These are phyloP conservation scores for Microctenopoma lineatum DNA, from an alignment of 2,797 vertebrate species.

Conservation along the genomic window DNA sequence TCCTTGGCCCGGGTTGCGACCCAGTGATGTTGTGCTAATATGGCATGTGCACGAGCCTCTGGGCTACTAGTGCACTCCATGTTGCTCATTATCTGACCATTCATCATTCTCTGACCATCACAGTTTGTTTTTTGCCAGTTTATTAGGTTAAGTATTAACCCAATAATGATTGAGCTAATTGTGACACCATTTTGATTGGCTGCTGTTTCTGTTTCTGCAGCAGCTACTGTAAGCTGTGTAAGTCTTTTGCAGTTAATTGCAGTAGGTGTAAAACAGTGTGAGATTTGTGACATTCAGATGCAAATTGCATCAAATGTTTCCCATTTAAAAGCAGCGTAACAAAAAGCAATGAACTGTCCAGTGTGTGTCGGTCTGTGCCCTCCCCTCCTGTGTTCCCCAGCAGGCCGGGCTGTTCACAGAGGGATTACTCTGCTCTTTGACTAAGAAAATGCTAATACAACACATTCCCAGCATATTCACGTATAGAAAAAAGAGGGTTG, in stretches of 20 bases:
- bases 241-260: not conserved
- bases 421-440: constrained; percentile 81
- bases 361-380: constrained; percentile 37
- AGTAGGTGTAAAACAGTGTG: not conserved
- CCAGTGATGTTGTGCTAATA: no score
- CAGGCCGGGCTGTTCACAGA: constrained; percentile 72
- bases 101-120: not conserved
- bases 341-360: constrained; percentile 9
- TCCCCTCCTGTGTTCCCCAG: constrained; percentile 63
- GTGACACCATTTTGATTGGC: constrained; percentile 1
- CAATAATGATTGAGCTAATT: not conserved
- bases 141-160: no score
- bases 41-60: no score
- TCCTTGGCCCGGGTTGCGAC: no score
- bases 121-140: not conserved
- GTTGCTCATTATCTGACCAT: no score
- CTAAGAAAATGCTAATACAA: constrained; percentile 80
- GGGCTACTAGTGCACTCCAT: no score
- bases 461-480: constrained; percentile 83
- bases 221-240: not conserved
- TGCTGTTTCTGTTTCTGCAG: constrained; percentile 8
- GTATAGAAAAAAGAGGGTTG: constrained; percentile 59
- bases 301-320: constrained; percentile 32
- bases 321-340: constrained; percentile 5
- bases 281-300: constrained; percentile 3